phyloP scores from a whole-genome alignment of 2,113 vertebrate species.

The Marmota monax region DNA sequence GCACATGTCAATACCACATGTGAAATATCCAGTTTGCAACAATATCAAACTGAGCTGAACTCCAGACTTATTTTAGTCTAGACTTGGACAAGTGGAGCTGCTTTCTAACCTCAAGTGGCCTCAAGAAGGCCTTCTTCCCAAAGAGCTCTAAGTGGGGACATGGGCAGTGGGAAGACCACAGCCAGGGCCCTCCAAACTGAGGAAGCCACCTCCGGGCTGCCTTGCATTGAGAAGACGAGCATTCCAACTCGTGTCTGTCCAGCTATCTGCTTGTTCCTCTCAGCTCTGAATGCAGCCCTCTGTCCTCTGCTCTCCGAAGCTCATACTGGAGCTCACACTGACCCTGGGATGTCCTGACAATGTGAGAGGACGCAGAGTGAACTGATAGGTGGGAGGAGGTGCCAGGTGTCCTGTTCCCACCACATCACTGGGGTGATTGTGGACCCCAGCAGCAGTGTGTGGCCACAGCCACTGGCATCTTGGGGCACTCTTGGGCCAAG shows the following conservation, averaged over 20 bases:
- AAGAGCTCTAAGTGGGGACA: not conserved
- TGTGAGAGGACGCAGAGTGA: not conserved
- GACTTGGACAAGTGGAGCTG: not conserved
- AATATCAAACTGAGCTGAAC: not conserved
- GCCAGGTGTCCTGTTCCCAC: not conserved
- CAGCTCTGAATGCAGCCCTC: not conserved
- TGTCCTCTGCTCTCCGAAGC: not conserved
- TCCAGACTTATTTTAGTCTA: not conserved
- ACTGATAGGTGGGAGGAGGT: accelerated
- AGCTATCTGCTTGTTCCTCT: not conserved
- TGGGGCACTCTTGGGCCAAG: not conserved
- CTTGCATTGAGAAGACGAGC: accelerated
- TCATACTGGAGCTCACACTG: not conserved
- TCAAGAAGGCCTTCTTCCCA: not conserved
- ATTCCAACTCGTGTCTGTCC: not conserved
- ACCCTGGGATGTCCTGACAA: not conserved
- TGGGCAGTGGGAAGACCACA: not conserved
- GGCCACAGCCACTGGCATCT: not conserved
- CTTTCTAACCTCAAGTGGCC: conserved; percentile 1
- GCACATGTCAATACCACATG: not conserved
- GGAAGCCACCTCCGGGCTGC: not conserved
- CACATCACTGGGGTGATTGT: no score
- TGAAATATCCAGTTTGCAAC: not conserved
- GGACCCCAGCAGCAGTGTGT: not conserved
- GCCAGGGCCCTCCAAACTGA: not conserved